A percentile compares a stretch with the other conserved stretches of the same genome.
Conservation (phyloP, 2,113 vertebrate species). For the Halcyon senegalensis region DNA sequence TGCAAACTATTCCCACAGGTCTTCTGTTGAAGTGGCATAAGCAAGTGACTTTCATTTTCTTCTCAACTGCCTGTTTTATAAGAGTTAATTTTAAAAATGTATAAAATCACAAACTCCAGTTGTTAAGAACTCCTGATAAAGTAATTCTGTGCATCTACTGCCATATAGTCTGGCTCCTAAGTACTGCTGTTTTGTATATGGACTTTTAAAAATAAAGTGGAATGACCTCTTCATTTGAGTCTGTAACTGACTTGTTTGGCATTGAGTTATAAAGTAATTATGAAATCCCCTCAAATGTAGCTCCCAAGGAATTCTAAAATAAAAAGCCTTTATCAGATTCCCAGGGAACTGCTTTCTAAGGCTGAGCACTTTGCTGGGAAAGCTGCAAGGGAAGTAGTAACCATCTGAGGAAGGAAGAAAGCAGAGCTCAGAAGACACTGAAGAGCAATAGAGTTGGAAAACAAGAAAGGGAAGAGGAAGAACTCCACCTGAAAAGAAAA, state of each 20-base stretch:
- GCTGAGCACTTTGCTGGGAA: background rate
- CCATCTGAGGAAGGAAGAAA: background rate
- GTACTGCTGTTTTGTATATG: background rate
- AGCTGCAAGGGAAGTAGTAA: background rate
- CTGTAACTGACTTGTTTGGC: background rate
- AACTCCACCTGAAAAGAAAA: background rate
- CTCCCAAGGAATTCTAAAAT: background rate
- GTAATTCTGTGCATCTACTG: background rate
- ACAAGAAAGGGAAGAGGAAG: background rate
- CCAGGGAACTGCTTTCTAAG: background rate
- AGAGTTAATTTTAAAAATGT: background rate
- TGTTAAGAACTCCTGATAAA: slow-evolving; percentile 3
- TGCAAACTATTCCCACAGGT: background rate
- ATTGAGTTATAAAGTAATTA: background rate
- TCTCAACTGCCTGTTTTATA: background rate
- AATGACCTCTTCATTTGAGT: slow-evolving; percentile 8
- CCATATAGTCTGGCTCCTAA: slow-evolving; percentile 4
- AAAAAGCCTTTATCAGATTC: background rate
- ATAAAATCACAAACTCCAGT: background rate
- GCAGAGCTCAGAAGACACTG: background rate
- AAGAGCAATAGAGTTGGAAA: background rate
- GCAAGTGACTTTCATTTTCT: background rate
- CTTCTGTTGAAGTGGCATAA: background rate
- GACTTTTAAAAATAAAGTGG: background rate
- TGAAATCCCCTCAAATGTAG: background rate